These are phyloP conservation scores for Zaprionus africanus DNA, from an alignment of 1,140 invertebrate genomes.

Conservation along the genomic window DNA sequence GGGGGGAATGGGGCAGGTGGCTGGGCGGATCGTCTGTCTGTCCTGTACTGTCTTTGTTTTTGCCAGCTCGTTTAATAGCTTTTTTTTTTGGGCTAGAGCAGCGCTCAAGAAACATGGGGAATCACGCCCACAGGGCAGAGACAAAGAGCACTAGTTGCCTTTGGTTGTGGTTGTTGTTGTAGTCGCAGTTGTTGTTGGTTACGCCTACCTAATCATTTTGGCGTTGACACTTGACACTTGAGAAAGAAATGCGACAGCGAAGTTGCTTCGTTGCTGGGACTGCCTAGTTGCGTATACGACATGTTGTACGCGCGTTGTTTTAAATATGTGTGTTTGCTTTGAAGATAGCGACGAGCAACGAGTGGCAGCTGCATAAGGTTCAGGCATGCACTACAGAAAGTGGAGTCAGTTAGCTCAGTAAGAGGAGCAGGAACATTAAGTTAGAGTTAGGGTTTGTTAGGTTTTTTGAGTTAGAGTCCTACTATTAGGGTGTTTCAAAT, in stretches of 20 bases:
- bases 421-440: neutral
- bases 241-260: slow-evolving; percentile 57
- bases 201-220: slow-evolving; percentile 82
- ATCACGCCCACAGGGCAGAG: slow-evolving; percentile 47
- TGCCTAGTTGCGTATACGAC: slow-evolving; percentile 34
- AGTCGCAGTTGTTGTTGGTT: slow-evolving; percentile 32
- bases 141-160: slow-evolving; percentile 48
- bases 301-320: slow-evolving; percentile 50
- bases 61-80: slow-evolving; percentile 58
- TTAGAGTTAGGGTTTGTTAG: too few relatives aligned
- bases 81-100: slow-evolving; percentile 61
- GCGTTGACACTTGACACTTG: slow-evolving; percentile 80
- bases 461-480: too few relatives aligned
- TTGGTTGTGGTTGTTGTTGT: slow-evolving; percentile 15
- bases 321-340: slow-evolving; percentile 52
- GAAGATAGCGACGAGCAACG: slow-evolving; percentile 36
- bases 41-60: slow-evolving; percentile 16
- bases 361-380: neutral
- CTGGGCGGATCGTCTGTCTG: slow-evolving; percentile 13
- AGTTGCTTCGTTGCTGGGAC: slow-evolving; percentile 37
- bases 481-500: too few relatives aligned
- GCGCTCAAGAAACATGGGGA: slow-evolving; percentile 21
- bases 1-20: neutral
- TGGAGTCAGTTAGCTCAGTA: neutral
- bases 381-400: neutral